Evolutionary conservation across 2,888 invertebrate species (phyloP).

Genomic region (Rhamphomyia laevipes): DNA sequence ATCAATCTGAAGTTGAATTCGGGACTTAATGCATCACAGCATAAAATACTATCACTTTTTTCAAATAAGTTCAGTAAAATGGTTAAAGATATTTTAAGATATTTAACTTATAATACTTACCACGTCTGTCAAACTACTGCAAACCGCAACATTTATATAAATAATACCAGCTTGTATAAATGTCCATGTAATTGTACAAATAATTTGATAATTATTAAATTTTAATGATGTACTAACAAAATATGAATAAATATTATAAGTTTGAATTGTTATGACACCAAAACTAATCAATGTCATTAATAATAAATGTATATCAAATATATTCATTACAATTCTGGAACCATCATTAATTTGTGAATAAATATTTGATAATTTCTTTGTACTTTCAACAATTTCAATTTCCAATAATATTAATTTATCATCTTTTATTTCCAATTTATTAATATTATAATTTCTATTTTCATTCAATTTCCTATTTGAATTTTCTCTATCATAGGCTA

Average conservation of each 20-base stretch:
- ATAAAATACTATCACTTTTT: no score
- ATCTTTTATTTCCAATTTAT: slow-evolving; percentile 5
- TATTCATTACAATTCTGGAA: slow-evolving; percentile 19
- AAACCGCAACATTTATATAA: slow-evolving; percentile 22
- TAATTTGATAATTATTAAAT: slow-evolving; percentile 18
- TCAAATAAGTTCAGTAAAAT: no score
- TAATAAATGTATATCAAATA: slow-evolving; percentile 22
- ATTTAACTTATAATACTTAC: slow-evolving; percentile 19
- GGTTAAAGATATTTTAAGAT: no score
- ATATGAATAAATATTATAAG: slow-evolving; percentile 22
- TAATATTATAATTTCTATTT: slow-evolving; percentile 3
- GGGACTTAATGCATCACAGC: no score
- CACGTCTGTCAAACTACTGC: slow-evolving; percentile 19
- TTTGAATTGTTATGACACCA: slow-evolving; percentile 24
- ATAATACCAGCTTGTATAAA: slow-evolving; percentile 21
- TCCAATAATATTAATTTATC: slow-evolving; percentile 1
- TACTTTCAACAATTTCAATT: slow-evolving; percentile 9
- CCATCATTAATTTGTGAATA: slow-evolving; percentile 19
- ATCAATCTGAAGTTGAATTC: no score
- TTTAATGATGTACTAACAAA: slow-evolving; percentile 18
- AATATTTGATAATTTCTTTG: slow-evolving; percentile 19
- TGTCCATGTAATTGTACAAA: slow-evolving; percentile 22
- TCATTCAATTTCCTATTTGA: neutral
- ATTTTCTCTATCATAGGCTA: slow-evolving; percentile 1
- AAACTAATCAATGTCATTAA: slow-evolving; percentile 21